Base-by-base conservation (phyloP, 2,888 invertebrate genomes). In the Antitype chi region DNA sequence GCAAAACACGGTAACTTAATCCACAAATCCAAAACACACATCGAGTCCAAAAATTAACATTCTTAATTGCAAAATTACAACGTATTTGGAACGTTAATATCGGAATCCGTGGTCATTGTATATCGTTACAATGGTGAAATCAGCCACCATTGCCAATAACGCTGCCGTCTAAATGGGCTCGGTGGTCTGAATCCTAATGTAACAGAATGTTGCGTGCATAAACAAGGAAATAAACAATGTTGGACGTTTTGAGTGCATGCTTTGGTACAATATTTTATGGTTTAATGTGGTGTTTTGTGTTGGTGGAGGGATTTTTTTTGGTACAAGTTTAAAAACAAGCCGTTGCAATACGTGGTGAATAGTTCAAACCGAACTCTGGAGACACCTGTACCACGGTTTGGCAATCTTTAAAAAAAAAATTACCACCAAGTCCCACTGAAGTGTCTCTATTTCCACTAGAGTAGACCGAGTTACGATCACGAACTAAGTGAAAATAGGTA, bases 121-220 rank as follows among this genome's bases (percentile, higher is more conserved):
- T 78, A 78, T 75, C 75, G 74, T 72, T 57, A 86, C 86, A 88
- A 88, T 89, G 82, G 83, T 80, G 68, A 68, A 89, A 89, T 89
- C 89, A 88, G 82, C 79, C 79, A 62, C 72, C 80, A 78, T 89
- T 86, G 81, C 67, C 86, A 74, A 85, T 83, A 82, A 81, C 62
- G 23, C 74, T 67, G 57, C 52, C 59, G 20, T 57, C 69, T 70
- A 80, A 85, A 88, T 85, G 76, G 74, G 28, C 72, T 60, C 57
- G 81, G 70, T 78, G 82, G 80, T 74, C 73, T 64, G 81, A 82
- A 85, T 88, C 70, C 86, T 85, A 88, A 82, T 87, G 82, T 80
- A 62, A 87, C 80, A 80, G 53, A 86, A 78, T 83, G 74, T 83
- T 82, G 66, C 53, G 68, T 63, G 68, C 76, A 78, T 81, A 77